Evolutionary conservation across 2,113 vertebrate genomes (phyloP), one percentile per base, ranked within the genome.

Genomic region (Spilogale gracilis): DNA sequence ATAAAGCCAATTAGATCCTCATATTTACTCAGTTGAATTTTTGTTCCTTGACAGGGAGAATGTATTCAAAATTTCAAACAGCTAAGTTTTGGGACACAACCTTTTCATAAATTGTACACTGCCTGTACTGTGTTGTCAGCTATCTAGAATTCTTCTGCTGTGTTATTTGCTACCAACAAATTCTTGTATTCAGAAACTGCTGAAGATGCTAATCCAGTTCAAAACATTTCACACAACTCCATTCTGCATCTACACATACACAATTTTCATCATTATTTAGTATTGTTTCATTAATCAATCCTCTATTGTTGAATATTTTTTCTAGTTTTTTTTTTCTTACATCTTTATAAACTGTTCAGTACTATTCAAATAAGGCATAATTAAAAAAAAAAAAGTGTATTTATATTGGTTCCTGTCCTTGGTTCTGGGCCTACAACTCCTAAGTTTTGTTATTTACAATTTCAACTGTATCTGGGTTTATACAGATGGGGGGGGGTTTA

Each of bases 41-140:
- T 48, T 74, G 73, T 48, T 74, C 43, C 73, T 74, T 74, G 12
- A 74, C 73, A 74, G 38, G 58, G 10, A 78, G 92, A 86, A 83
- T 52, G 73, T 82, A 61, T 32, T 86, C 38, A 84, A 67, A 76
- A 96, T 69, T 97, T 94, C 85, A 94, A 96, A 92, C 8, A 90
- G 85, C 23, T 20, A 89, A 71, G 20, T 87, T 87, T 80, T 48
- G 32, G 45, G 83, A 85, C 58, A 85, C 65, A 92, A 74, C 43
- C 60, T 67, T 80, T 88, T 56, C 92, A 84, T 73, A 85, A 45
- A 84, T 25, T 89, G 71, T 45, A 89, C 12, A 74, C 50, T 89
- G 69, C 32, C 63, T 94, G 32, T 45, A 63, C 21, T 79, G 60
- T 86, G 54, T 27, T 87, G 87, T 61, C 32, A 88, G 67, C 21